These are phyloP conservation scores for Palythoa heliodiscus DNA, from an alignment of 92 coral and sea anemone species.

Conservation along the genomic window DNA sequence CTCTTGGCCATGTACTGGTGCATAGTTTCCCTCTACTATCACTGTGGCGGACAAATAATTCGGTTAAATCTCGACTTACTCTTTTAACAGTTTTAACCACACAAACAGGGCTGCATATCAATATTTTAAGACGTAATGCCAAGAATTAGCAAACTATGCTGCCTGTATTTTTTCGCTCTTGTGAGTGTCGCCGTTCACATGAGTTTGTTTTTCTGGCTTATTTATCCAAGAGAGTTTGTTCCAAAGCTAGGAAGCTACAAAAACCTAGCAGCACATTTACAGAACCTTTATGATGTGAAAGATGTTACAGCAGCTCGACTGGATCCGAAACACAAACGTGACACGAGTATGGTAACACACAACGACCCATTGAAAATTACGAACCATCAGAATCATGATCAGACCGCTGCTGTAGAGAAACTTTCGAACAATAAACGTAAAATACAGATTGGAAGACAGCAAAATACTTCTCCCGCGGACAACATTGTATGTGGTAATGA, in stretches of 20 bases:
- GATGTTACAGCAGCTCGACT: not conserved
- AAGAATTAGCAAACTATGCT: not conserved
- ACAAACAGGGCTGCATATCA: not conserved
- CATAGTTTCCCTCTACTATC: no score
- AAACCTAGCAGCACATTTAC: not conserved
- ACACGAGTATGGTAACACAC: not conserved
- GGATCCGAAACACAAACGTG: not conserved
- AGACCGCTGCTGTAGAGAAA: not conserved
- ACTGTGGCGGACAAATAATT: not conserved
- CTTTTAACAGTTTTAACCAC: not conserved
- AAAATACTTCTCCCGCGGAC: not conserved
- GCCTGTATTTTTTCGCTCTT: not conserved
- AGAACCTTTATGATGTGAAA: not conserved
- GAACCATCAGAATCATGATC: not conserved
- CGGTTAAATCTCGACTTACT: no score
- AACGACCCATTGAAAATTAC: not conserved
- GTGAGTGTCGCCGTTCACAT: not conserved
- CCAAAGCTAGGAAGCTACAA: not conserved
- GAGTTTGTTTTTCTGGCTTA: not conserved
- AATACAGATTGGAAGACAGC: not conserved
- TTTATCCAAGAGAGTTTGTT: not conserved
- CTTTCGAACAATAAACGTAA: not conserved
- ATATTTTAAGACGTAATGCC: not conserved
- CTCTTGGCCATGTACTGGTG: not conserved
- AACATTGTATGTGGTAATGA: slow-evolving; percentile 27